phyloP scores from a whole-genome alignment of 2,113 vertebrate species.

The Numida meleagris region DNA sequence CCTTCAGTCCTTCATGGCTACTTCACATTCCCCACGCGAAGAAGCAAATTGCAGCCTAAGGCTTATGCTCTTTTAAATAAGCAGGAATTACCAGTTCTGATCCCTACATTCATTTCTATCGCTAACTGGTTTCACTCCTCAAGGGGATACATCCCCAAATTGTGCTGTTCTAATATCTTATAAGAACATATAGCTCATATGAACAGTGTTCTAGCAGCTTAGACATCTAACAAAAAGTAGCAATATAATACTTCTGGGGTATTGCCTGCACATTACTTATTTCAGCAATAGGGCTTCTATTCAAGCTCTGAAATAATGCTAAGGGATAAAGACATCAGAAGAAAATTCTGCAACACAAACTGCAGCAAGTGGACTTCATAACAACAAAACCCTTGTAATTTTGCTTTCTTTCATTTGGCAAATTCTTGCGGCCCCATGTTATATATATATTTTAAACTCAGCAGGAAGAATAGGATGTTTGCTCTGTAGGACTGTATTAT shows the following conservation, averaged over 20 bases:
- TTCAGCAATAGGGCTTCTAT: not conserved
- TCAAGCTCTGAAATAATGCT: not conserved
- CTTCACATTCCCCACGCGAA: not conserved
- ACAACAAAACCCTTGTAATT: not conserved
- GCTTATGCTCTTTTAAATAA: not conserved
- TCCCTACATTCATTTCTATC: not conserved
- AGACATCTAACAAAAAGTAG: not conserved
- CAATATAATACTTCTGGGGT: accelerated
- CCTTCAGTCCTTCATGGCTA: not conserved
- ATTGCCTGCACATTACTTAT: not conserved
- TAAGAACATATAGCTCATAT: not conserved
- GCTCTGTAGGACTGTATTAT: not conserved
- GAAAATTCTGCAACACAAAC: not conserved
- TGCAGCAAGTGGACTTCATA: not conserved
- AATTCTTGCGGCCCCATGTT: not conserved
- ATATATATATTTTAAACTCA: not conserved
- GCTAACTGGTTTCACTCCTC: not conserved
- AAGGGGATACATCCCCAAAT: not conserved
- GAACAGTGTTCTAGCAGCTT: not conserved
- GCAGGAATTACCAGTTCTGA: not conserved
- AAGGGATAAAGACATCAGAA: not conserved
- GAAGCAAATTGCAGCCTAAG: not conserved
- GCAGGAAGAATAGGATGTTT: not conserved
- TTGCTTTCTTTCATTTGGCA: not conserved
- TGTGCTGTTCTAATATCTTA: not conserved